These are phyloP conservation scores for Mechanitis messenoides DNA, from an alignment of 2,888 invertebrate genomes.

Conservation along the genomic window DNA sequence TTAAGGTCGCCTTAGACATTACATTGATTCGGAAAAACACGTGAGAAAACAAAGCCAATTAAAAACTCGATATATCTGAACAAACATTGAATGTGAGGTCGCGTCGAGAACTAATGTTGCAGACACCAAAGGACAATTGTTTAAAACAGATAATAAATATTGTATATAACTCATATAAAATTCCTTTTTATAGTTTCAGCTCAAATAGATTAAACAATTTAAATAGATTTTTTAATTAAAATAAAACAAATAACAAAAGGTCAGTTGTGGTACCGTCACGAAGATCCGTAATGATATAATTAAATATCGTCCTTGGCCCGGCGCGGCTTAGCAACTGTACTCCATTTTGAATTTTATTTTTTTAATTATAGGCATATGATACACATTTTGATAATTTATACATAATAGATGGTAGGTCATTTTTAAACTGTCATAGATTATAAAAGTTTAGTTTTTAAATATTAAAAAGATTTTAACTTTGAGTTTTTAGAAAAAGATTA, in stretches of 20 bases:
- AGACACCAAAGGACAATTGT: too few species aligned
- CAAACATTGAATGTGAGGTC: conserved; percentile 19
- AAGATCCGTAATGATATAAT: background rate
- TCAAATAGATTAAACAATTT: background rate
- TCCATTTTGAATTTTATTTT: background rate
- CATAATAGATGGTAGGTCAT: too few species aligned
- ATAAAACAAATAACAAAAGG: background rate
- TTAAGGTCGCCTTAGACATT: conserved; percentile 19
- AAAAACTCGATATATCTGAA: conserved; percentile 17
- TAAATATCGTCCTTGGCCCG: background rate
- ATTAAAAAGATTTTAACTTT: too few species aligned
- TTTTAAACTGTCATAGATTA: too few species aligned
- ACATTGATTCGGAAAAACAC: conserved; percentile 19
- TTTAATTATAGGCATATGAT: too few species aligned
- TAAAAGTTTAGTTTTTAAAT: too few species aligned
- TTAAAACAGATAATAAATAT: too few species aligned
- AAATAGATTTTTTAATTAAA: background rate
- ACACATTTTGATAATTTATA: too few species aligned
- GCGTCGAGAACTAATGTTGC: conserved; percentile 23
- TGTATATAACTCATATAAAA: too few species aligned
- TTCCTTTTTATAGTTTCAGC: background rate
- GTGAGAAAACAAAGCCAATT: conserved; percentile 21
- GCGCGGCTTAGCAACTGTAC: background rate
- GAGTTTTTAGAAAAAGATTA: too few species aligned
- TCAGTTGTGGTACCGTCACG: background rate